phyloP scores from a whole-genome alignment of 2,797 vertebrate genomes.

The Karalla daura region DNA sequence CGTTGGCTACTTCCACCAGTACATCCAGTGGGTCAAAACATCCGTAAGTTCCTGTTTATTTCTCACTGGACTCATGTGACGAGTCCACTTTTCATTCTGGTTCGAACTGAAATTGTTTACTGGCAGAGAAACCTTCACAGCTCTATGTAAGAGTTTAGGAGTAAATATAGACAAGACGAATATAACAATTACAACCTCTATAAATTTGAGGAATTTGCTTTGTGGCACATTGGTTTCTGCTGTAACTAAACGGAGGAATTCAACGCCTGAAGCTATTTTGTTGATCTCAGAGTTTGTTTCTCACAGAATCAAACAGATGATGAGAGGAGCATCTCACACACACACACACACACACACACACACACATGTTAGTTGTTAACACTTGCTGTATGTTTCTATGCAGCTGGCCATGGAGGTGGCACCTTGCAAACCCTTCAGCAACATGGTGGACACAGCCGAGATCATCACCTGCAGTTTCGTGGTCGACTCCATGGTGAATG shows the following conservation, averaged over 20 bases:
- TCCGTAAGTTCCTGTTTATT: slow-evolving; percentile 88
- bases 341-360: too few relatives aligned
- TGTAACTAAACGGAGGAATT: slow-evolving; percentile 40
- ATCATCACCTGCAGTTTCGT: slow-evolving; percentile 91
- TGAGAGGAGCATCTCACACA: too few relatives aligned
- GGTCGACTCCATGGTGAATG: slow-evolving; percentile 91
- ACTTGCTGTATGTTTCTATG: slow-evolving; percentile 10
- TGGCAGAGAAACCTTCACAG: slow-evolving; percentile 21
- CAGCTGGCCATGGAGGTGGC: slow-evolving; percentile 91
- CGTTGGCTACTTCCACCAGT: slow-evolving; percentile 90
- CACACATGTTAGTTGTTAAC: background rate
- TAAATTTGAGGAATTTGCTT: slow-evolving; percentile 69
- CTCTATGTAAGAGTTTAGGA: slow-evolving; percentile 32
- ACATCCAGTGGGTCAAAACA: slow-evolving; percentile 90
- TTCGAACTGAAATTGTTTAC: slow-evolving; percentile 1
- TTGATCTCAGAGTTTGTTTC: background rate
- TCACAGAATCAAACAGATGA: too few relatives aligned
- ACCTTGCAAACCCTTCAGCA: slow-evolving; percentile 93
- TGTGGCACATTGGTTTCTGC: slow-evolving; percentile 52
- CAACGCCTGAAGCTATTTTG: slow-evolving; percentile 15
- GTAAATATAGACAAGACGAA: slow-evolving; percentile 49
- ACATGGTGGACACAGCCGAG: slow-evolving; percentile 90
- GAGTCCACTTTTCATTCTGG: background rate
- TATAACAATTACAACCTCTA: slow-evolving; percentile 60
- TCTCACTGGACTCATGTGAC: background rate